Evolutionary conservation across 30 jellyfish, hydroid and myxozoan genomes (phyloP), one percentile per base, ranked within the genome.

Genomic region (Cassiopea xamachana): DNA sequence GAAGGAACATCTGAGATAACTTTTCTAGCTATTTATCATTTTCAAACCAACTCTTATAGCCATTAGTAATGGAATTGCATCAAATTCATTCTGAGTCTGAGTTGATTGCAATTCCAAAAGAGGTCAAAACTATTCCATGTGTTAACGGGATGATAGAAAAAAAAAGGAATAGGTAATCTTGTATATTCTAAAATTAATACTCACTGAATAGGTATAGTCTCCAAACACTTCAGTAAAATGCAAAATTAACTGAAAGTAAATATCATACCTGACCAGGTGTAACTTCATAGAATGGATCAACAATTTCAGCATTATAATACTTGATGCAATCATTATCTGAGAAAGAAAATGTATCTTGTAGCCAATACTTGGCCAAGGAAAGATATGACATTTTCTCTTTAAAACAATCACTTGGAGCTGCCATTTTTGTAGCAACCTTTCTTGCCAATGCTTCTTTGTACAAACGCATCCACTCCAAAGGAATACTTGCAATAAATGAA

Each of bases 401-500:
- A 58, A 79, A 69, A 77, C 98, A 94, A 7, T 90, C 97, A 15
- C 45, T 78, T 14, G 97, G 78, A 16, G 16, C 76, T 1, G 51
- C 0, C 71, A 47, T 45, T 69, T 81, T 48, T 14, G 50, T 86
- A 5, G 77, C 88, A 1, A 95, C 82, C 69, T 88, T 94, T 71
- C 74, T 87, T n/a, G 97, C 94, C 13, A 94, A 55, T 7, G 48
- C 86, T 48, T 17, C 74, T 69, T 90, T 94, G 85, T 94, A 94
- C 96, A 94, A 50, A 9, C 97, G 90, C 86, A 75, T 82, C 98
- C 98, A 93, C 69, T 93, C 97, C 98, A 96, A 93, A 8, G 98
- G 98, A 49, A 93, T 82, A 71, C 97, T 93, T 55, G 75, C 80
- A 2, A 89, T 2, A 60, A 88, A 93, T 46, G 91, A 43, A 7